Conservation (phyloP, 2,797 vertebrate genomes). For the Spea hammondii region DNA sequence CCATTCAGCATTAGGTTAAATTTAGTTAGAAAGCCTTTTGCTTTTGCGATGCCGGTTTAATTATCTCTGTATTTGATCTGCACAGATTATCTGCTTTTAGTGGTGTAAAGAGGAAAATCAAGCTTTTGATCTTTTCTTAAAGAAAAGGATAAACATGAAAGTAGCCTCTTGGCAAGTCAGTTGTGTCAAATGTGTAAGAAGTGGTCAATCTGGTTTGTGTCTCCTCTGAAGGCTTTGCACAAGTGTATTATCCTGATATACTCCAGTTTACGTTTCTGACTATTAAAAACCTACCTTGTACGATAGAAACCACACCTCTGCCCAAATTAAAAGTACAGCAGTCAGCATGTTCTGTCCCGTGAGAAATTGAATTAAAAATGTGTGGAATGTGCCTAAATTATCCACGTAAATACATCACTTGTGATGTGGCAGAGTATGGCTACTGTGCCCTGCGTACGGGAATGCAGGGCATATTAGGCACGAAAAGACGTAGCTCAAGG, state of each 20-base stretch:
- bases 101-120: slow-evolving; percentile 31
- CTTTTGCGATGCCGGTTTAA: slow-evolving; percentile 34
- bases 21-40: slow-evolving; percentile 44
- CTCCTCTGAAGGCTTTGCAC: background rate
- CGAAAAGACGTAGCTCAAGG: too few species aligned
- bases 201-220: background rate
- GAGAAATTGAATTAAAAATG: too few species aligned
- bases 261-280: too few species aligned
- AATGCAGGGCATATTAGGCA: too few species aligned
- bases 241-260: background rate
- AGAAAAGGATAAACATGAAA: slow-evolving; percentile 10
- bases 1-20: slow-evolving; percentile 38
- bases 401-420: too few species aligned
- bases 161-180: slow-evolving; percentile 18
- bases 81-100: slow-evolving; percentile 44
- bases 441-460: too few species aligned
- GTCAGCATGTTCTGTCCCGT: too few species aligned
- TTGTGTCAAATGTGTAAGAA: background rate
- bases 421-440: too few species aligned
- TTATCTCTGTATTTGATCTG: slow-evolving; percentile 44
- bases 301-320: too few species aligned
- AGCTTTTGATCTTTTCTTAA: slow-evolving; percentile 18
- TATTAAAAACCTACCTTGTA: too few species aligned
- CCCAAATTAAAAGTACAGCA: too few species aligned
- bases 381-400: too few species aligned